Conservation (phyloP, 1,140 invertebrate species). For the Steinernema khuongi region DNA sequence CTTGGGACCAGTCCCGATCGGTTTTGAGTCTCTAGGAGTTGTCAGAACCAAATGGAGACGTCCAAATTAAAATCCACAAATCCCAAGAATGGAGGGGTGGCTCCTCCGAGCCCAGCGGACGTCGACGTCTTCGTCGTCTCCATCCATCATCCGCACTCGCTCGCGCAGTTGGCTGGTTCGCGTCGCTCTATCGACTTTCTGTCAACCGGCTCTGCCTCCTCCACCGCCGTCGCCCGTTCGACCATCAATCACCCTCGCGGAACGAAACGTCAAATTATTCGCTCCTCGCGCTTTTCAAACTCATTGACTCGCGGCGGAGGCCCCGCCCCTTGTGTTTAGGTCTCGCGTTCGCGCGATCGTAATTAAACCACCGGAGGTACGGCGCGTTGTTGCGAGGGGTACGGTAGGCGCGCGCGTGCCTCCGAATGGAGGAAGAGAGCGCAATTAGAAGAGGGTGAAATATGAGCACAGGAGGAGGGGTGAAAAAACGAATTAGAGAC, state of each 20-base stretch:
- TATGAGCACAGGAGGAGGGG: too few species aligned
- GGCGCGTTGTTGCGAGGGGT: too few species aligned
- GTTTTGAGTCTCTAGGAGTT: too few species aligned
- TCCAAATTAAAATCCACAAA: too few species aligned
- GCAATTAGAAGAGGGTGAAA: too few species aligned
- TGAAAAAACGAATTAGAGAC: too few species aligned
- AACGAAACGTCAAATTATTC: conserved; percentile 17
- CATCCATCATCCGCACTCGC: background rate
- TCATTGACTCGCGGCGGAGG: conserved; percentile 4
- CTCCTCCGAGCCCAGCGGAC: too few species aligned
- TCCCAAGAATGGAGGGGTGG: too few species aligned
- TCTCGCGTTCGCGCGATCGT: background rate
- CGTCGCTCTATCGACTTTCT: conserved; percentile 12
- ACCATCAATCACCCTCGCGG: conserved; percentile 14
- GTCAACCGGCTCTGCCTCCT: conserved; percentile 9
- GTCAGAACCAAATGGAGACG: too few species aligned
- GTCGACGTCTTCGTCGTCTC: background rate
- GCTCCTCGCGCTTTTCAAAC: conserved; percentile 15
- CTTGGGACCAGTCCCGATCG: background rate
- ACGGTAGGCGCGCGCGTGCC: too few species aligned
- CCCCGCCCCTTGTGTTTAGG: background rate
- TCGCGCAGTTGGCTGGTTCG: background rate
- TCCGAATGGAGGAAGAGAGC: background rate
- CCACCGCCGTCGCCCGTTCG: background rate
- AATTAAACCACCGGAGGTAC: background rate